Evolutionary conservation across 2,888 invertebrate species (phyloP).

Genomic region (Chrysolina oricalcia): DNA sequence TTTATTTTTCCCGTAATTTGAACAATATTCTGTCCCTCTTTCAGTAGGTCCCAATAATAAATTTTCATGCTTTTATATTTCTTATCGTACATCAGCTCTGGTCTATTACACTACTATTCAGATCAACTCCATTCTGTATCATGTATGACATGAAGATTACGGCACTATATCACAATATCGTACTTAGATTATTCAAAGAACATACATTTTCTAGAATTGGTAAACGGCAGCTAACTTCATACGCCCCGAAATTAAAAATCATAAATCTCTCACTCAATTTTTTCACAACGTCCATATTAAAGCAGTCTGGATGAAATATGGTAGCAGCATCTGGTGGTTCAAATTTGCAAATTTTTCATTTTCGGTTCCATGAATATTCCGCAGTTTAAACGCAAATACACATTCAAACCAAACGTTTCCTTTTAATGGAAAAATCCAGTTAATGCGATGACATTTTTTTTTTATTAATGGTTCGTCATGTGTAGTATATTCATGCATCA

Average conservation of each 20-base stretch:
- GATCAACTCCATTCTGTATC: too few species aligned
- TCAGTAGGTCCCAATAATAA: too few species aligned
- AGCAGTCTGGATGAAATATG: constrained; percentile 39
- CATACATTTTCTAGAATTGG: not conserved
- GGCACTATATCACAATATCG: too few species aligned
- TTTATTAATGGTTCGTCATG: not conserved
- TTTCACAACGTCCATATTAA: constrained; percentile 33
- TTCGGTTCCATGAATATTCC: constrained; percentile 42
- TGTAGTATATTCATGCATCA: not conserved
- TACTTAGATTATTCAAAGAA: too few species aligned
- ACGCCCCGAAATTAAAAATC: constrained; percentile 19
- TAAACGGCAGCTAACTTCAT: not conserved
- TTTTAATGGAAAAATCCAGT: constrained; percentile 8
- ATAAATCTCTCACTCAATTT: constrained; percentile 27
- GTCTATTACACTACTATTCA: too few species aligned
- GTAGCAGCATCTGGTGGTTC: constrained; percentile 35
- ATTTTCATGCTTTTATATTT: too few species aligned
- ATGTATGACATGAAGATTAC: too few species aligned
- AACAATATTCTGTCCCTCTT: too few species aligned
- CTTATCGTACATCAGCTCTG: too few species aligned
- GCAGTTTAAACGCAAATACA: constrained; percentile 22
- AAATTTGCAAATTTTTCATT: constrained; percentile 43
- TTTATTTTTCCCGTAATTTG: too few species aligned
- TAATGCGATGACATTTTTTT: constrained; percentile 21
- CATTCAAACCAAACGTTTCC: not conserved